Percentiles rank a stretch among this genome's conserved stretches.
Evolutionary conservation across 2,888 invertebrate genomes (phyloP).

Genomic region (Drosophila pegasa): DNA sequence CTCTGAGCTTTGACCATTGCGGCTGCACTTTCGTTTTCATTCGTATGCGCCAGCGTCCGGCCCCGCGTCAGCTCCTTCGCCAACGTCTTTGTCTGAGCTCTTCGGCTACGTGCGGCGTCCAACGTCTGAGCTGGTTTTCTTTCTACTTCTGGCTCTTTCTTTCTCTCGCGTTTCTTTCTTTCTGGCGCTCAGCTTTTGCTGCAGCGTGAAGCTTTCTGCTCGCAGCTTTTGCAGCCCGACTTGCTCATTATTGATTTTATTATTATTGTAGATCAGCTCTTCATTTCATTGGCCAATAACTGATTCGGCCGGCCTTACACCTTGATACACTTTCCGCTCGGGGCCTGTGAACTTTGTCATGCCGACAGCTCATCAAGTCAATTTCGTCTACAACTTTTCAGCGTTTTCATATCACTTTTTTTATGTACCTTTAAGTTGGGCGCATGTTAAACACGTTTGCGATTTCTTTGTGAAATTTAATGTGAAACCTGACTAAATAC

Average conservation of each 20-base stretch:
- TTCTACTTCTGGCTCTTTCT: background rate
- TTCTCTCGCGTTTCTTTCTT: constrained; percentile 1
- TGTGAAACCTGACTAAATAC: constrained; percentile 5
- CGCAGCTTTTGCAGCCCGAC: constrained; percentile 32
- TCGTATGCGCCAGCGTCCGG: constrained; percentile 17
- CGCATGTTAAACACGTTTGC: background rate
- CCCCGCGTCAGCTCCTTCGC: background rate
- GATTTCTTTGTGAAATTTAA: constrained; percentile 7
- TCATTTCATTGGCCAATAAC: constrained; percentile 19
- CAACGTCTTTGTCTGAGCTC: background rate
- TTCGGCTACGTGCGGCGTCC: constrained; percentile 32
- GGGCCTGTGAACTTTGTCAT: too few species aligned
- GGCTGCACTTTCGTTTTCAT: constrained; percentile 74
- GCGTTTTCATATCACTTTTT: background rate
- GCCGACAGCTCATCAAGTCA: background rate
- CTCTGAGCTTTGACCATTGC: constrained; percentile 19
- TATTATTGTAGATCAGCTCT: constrained; percentile 16
- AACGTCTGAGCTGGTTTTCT: constrained; percentile 42
- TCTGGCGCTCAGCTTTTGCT: background rate
- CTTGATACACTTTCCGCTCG: background rate
- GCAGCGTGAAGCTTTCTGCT: background rate
- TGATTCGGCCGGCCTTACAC: background rate
- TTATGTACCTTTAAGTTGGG: constrained; percentile 4
- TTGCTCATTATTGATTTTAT: constrained; percentile 29
- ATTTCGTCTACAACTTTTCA: background rate